Evolutionary conservation across 2,888 invertebrate species (phyloP).

Genomic region (Trachelus stipa): DNA sequence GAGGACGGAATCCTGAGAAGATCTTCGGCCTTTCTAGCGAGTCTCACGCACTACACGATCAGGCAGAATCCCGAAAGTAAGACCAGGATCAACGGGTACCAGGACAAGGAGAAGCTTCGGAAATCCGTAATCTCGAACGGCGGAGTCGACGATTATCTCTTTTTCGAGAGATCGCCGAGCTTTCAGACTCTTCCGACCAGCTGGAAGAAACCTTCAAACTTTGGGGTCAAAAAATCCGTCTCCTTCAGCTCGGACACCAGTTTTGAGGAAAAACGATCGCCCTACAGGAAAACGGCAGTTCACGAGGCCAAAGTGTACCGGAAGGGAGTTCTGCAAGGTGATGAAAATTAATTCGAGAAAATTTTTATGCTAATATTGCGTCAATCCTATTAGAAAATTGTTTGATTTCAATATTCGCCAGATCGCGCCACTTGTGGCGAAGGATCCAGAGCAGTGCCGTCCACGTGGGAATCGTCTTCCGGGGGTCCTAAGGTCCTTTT

Average conservation of each 20-base stretch:
- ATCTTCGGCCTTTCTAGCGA: conserved; percentile 48
- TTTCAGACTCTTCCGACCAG: conserved; percentile 39
- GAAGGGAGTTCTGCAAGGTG: conserved; percentile 61
- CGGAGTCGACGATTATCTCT: conserved; percentile 16
- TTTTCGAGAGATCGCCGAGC: conserved; percentile 38
- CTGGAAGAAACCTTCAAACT: conserved; percentile 33
- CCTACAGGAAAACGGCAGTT: conserved; percentile 43
- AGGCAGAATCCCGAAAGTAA: neutral
- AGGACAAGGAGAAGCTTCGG: neutral
- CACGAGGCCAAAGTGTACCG: conserved; percentile 61
- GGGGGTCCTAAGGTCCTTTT: conserved; percentile 65
- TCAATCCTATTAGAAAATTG: neutral
- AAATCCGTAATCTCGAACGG: conserved; percentile 1
- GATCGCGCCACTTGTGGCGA: conserved; percentile 13
- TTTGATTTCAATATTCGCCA: neutral
- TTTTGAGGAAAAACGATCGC: conserved; percentile 50
- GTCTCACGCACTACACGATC: conserved; percentile 30
- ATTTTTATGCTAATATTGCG: neutral
- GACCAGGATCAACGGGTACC: neutral
- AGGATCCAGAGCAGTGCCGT: conserved; percentile 43
- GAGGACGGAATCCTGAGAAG: conserved; percentile 43
- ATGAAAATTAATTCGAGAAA: neutral
- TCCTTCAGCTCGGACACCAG: conserved; percentile 62
- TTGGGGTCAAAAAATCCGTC: conserved; percentile 56
- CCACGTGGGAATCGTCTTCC: conserved; percentile 46